These are phyloP conservation scores for Cyprinodon brontotheroides DNA, from an alignment of 2,113 vertebrate genomes.

Conservation along the genomic window DNA sequence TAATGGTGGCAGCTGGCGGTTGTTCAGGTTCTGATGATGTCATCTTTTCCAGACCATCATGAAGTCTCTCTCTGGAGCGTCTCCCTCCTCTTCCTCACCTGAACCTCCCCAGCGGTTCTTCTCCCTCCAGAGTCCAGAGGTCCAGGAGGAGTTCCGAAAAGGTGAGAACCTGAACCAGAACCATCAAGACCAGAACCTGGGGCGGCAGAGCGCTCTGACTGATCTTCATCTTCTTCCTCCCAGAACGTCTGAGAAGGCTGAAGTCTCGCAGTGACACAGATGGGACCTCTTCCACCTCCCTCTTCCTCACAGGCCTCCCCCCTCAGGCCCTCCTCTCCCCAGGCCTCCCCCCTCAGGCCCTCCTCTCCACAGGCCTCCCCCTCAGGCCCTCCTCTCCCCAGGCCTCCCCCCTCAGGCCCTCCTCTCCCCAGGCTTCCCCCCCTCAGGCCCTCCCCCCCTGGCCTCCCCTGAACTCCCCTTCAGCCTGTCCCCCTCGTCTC, in stretches of 20 bases:
- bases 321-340: neutral
- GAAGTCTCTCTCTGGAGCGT: slow-evolving; percentile 12
- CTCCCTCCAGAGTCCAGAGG: slow-evolving; percentile 33
- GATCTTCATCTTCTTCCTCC: slow-evolving; percentile 11
- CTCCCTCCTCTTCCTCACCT: slow-evolving; percentile 11
- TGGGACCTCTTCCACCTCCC: neutral
- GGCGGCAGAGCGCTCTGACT: neutral
- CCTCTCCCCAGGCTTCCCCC: neutral
- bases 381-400: neutral
- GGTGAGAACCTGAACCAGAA: slow-evolving; percentile 10
- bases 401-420: neutral
- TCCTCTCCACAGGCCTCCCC: neutral
- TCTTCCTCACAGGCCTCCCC: neutral
- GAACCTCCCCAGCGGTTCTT: slow-evolving; percentile 5
- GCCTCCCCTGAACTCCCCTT: neutral
- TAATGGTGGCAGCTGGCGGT: no score
- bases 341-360: neutral
- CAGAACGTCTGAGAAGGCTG: slow-evolving; percentile 31
- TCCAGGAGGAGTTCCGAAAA: slow-evolving; percentile 47
- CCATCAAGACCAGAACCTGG: neutral
- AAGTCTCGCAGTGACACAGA: neutral
- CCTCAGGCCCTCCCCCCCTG: no score
- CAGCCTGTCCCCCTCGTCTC: neutral
- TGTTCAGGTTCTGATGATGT: neutral
- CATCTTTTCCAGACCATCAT: slow-evolving; percentile 22